These are phyloP conservation scores for Hydrochoerus hydrochaeris DNA, from an alignment of 2,113 vertebrate genomes.

Conservation along the genomic window DNA sequence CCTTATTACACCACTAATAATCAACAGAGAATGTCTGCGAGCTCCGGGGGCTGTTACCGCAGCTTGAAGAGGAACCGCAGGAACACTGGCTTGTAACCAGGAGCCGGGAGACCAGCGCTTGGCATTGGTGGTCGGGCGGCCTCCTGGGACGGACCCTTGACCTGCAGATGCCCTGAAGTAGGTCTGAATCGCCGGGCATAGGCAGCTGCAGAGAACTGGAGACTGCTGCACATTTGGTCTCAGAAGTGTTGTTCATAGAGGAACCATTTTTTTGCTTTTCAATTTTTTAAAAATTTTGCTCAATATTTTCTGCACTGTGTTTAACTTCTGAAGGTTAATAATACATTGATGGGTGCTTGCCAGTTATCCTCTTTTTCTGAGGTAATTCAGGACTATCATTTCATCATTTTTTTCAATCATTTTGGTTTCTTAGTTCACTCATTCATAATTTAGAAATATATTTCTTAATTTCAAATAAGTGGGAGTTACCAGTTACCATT, in stretches of 20 bases:
- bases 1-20: not conserved
- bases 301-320: not conserved
- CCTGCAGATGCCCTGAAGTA: too few species aligned
- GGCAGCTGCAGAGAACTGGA: not conserved
- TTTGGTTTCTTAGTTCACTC: constrained; percentile 38
- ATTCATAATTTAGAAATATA: not conserved
- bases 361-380: not conserved
- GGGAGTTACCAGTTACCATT: not conserved
- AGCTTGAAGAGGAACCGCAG: not conserved
- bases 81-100: not conserved
- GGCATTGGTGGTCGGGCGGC: not conserved
- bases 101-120: not conserved
- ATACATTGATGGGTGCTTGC: not conserved
- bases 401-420: not conserved
- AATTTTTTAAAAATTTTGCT: not conserved
- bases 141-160: not conserved
- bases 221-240: not conserved
- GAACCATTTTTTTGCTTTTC: not conserved
- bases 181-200: not conserved
- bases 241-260: not conserved
- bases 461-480: not conserved
- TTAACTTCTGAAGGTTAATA: not conserved
- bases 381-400: not conserved
- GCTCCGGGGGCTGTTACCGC: not conserved
- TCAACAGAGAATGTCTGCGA: not conserved